Percentiles rank a stretch among this genome's conserved stretches.
phyloP scores from a whole-genome alignment of 2,113 vertebrate species.

The Alectura lathami region DNA sequence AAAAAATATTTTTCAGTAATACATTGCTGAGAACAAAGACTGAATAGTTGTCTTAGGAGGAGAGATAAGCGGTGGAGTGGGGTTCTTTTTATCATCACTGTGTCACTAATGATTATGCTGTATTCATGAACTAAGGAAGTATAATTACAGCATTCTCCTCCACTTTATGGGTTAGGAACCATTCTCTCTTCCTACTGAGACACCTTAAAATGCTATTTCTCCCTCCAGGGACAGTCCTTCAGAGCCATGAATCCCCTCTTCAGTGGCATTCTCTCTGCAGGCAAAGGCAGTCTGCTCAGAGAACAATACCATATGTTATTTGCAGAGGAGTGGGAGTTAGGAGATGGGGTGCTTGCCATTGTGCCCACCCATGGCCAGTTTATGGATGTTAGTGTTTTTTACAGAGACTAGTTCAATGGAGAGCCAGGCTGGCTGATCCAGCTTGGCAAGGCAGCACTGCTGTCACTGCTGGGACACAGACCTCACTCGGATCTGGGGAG shows the following conservation, averaged over 20 bases:
- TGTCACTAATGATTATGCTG: not conserved
- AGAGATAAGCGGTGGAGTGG: not conserved
- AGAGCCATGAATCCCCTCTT: not conserved
- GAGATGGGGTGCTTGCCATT: not conserved
- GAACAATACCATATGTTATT: not conserved
- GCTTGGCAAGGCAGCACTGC: not conserved
- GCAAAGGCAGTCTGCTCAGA: not conserved
- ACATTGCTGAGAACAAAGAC: slow-evolving; percentile 5
- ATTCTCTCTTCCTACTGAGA: not conserved
- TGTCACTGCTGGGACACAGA: not conserved
- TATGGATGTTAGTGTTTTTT: slow-evolving; percentile 13
- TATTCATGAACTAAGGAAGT: slow-evolving; percentile 4
- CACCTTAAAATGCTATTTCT: not conserved
- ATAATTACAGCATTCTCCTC: not conserved
- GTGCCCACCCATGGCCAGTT: not conserved
- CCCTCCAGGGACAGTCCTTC: not conserved
- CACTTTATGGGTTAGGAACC: not conserved
- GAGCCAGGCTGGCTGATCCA: not conserved
- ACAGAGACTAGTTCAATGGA: not conserved
- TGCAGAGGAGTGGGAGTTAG: not conserved
- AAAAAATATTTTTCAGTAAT: not conserved
- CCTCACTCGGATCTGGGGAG: not conserved
- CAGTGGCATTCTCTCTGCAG: not conserved
- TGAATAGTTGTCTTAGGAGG: not conserved
- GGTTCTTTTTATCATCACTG: not conserved